Percentiles rank a stretch among this genome's conserved stretches.
Conservation (phyloP, 1,140 invertebrate genomes). For the Phenacoccus solenopsis region DNA sequence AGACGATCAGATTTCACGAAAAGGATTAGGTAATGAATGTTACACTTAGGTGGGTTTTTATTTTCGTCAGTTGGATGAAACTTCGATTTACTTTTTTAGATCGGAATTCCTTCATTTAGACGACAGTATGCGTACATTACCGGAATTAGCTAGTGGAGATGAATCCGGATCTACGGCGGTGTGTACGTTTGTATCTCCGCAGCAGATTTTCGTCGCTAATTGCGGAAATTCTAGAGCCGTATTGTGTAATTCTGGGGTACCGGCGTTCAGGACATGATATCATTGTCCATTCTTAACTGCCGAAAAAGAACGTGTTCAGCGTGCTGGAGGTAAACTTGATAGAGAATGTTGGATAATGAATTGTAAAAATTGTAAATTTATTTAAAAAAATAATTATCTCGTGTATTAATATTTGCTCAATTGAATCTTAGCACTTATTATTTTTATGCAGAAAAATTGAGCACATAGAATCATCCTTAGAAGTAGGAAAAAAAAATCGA, state of each 20-base stretch:
- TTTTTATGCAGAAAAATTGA: too few relatives aligned
- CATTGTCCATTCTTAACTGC: conserved; percentile 76
- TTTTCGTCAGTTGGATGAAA: neutral
- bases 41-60: neutral
- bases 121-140: conserved; percentile 75
- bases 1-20: conserved; percentile 59
- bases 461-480: too few relatives aligned
- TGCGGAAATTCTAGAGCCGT: conserved; percentile 94
- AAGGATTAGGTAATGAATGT: conserved; percentile 47
- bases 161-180: conserved; percentile 95
- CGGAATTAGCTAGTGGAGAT: conserved; percentile 75
- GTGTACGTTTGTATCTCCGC: conserved; percentile 83
- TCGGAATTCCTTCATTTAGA: conserved; percentile 80
- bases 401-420: too few relatives aligned
- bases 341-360: too few relatives aligned
- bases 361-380: too few relatives aligned
- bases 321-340: conserved; percentile 56
- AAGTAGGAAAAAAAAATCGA: too few relatives aligned
- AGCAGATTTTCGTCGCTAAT: conserved; percentile 71
- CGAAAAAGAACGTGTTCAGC: conserved; percentile 87
- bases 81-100: conserved; percentile 32
- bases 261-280: conserved; percentile 84
- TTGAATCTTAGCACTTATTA: too few relatives aligned
- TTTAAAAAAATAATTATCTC: too few relatives aligned
- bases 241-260: conserved; percentile 62